Percentiles rank a stretch among this genome's conserved stretches.
phyloP scores from a whole-genome alignment of 1,140 invertebrate species.

The Anastrepha ludens region DNA sequence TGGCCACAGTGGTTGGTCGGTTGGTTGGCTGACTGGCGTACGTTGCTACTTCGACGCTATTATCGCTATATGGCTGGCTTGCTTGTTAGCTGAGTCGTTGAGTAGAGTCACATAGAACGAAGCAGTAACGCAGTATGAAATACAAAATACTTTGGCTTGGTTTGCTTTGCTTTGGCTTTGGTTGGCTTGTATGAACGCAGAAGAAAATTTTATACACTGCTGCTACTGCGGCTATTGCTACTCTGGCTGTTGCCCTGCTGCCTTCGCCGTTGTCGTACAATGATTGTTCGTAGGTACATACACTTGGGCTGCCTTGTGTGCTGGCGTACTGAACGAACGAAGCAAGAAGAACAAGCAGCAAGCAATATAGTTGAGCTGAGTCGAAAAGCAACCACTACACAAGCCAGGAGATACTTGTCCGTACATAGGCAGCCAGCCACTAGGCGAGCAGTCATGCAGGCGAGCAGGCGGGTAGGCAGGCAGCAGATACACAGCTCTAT shows the following conservation, averaged over 20 bases:
- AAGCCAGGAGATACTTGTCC: not conserved
- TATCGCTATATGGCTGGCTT: slow-evolving; percentile 37
- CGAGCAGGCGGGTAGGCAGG: not conserved
- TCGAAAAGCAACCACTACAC: slow-evolving; percentile 46
- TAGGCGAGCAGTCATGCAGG: not conserved
- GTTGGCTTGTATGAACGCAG: slow-evolving; percentile 16
- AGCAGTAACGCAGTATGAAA: slow-evolving; percentile 47
- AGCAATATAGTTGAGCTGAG: slow-evolving; percentile 17
- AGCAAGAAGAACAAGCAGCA: slow-evolving; percentile 40
- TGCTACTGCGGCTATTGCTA: slow-evolving; percentile 50
- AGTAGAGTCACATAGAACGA: slow-evolving; percentile 38
- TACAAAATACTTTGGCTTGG: slow-evolving; percentile 38
- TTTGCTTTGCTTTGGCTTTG: slow-evolving; percentile 1
- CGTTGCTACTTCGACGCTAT: slow-evolving; percentile 43
- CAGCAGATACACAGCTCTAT: slow-evolving; percentile 8
- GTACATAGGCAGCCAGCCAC: not conserved
- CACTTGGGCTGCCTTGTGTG: not conserved
- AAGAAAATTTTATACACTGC: slow-evolving; percentile 47
- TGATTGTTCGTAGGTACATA: slow-evolving; percentile 37
- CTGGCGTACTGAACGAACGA: slow-evolving; percentile 1
- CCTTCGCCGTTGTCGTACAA: not conserved
- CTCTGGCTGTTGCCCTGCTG: slow-evolving; percentile 37
- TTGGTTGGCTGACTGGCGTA: not conserved
- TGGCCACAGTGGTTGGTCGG: slow-evolving; percentile 38
- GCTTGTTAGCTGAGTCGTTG: not conserved